phyloP scores from a whole-genome alignment of 1,140 invertebrate species.

The Arctopsyche grandis region DNA sequence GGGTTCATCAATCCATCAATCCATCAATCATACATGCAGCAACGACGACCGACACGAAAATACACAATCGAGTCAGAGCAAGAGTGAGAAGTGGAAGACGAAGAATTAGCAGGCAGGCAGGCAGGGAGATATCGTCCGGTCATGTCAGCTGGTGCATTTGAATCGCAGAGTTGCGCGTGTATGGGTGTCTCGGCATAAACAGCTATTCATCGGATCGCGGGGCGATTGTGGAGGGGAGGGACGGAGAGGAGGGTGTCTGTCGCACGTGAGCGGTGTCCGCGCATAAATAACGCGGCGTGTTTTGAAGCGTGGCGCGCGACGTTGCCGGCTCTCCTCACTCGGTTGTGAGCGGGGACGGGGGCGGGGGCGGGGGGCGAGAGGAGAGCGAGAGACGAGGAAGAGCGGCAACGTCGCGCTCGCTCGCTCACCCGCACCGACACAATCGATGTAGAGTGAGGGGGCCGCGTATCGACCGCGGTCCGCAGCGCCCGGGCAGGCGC shows the following conservation, averaged over 20 bases:
- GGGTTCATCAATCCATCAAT: too few relatives aligned
- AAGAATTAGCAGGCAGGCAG: too few relatives aligned
- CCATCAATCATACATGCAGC: too few relatives aligned
- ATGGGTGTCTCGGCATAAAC: too few relatives aligned
- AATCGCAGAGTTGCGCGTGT: too few relatives aligned
- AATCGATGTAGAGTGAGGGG: not conserved
- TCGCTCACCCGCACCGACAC: not conserved
- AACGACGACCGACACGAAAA: too few relatives aligned
- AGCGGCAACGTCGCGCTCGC: not conserved
- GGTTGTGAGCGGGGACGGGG: not conserved
- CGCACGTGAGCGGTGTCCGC: not conserved
- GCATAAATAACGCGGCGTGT: not conserved
- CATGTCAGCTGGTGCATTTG: too few relatives aligned
- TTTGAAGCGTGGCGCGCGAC: conserved; percentile 7
- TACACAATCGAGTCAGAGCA: too few relatives aligned
- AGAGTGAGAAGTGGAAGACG: too few relatives aligned
- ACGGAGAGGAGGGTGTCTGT: not conserved
- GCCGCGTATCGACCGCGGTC: not conserved
- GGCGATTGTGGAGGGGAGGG: not conserved
- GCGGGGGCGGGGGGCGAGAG: not conserved
- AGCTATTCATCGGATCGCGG: not conserved
- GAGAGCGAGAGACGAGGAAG: too few relatives aligned
- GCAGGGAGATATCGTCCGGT: too few relatives aligned
- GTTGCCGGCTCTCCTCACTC: not conserved
- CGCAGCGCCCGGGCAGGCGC: not conserved